Evolutionary conservation across 1,140 invertebrate species (phyloP).

Genomic region (Acromyrmex charruanus): DNA sequence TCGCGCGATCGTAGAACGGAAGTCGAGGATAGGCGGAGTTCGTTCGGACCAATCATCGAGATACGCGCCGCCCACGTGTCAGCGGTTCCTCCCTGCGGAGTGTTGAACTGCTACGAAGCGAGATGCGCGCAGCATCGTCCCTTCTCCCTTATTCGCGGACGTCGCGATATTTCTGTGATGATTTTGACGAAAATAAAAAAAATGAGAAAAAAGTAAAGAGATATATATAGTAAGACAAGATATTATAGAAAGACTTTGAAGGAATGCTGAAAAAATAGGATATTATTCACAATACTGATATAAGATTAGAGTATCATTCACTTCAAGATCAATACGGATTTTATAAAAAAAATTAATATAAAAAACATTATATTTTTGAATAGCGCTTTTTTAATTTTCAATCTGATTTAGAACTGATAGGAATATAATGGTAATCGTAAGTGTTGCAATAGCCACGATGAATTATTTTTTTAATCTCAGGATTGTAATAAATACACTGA

Average conservation of each 20-base stretch:
- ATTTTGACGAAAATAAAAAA: neutral
- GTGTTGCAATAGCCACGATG: too few relatives aligned
- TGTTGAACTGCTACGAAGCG: slow-evolving; percentile 7
- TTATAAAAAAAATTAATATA: too few relatives aligned
- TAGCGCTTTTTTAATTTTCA: neutral
- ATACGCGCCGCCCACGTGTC: slow-evolving; percentile 84
- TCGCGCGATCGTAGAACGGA: slow-evolving; percentile 74
- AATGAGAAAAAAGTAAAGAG: neutral
- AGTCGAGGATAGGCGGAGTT: slow-evolving; percentile 84
- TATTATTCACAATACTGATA: neutral
- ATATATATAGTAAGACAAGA: neutral
- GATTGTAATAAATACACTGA: too few relatives aligned
- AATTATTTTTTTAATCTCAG: too few relatives aligned
- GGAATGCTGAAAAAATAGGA: neutral
- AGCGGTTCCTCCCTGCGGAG: slow-evolving; percentile 79
- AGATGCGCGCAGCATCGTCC: slow-evolving; percentile 25
- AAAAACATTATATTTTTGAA: too few relatives aligned
- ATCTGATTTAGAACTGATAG: neutral
- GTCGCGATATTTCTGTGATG: neutral
- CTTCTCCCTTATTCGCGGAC: neutral
- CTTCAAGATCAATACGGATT: too few relatives aligned
- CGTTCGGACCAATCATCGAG: slow-evolving; percentile 82
- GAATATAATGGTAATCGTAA: neutral
- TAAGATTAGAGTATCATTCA: neutral
- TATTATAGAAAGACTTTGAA: neutral